Evolutionary conservation across 2,113 vertebrate genomes (phyloP).

Genomic region (Archilochus colubris): DNA sequence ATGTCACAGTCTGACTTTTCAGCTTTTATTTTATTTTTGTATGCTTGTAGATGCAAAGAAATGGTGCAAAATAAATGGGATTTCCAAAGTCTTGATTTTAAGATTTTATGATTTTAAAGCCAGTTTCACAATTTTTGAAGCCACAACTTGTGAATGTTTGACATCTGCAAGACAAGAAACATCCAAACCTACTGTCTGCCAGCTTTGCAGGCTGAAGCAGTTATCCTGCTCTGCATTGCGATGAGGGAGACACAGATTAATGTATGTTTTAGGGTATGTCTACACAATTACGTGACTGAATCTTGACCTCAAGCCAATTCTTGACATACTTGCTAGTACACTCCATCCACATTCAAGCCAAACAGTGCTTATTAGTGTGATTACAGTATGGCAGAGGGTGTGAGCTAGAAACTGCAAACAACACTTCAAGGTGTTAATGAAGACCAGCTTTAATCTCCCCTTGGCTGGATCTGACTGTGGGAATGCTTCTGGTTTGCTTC

Average conservation of each 20-base stretch:
- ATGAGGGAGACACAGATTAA: not conserved
- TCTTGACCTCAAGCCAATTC: not conserved
- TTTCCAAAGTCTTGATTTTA: not conserved
- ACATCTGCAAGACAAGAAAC: not conserved
- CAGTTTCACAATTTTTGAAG: not conserved
- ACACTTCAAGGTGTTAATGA: constrained; percentile 9
- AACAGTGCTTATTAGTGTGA: not conserved
- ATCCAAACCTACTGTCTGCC: not conserved
- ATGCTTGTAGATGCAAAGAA: not conserved
- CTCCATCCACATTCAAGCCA: not conserved
- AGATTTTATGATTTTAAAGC: not conserved
- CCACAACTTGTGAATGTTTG: not conserved
- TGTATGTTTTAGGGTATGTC: not conserved
- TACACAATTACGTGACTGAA: not conserved
- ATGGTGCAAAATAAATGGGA: not conserved
- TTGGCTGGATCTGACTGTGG: not conserved
- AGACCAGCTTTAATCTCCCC: not conserved
- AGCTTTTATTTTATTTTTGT: not conserved
- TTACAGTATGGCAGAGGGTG: not conserved
- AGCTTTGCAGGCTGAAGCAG: not conserved
- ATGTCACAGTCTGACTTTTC: not conserved
- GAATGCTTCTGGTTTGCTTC: constrained; percentile 11
- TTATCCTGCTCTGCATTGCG: not conserved
- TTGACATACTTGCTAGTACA: not conserved
- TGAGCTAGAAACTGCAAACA: constrained; percentile 10